Evolutionary conservation across 2,113 vertebrate genomes (phyloP), one percentile per base, ranked within the genome.

Genomic region (Ranitomeya imitator): DNA sequence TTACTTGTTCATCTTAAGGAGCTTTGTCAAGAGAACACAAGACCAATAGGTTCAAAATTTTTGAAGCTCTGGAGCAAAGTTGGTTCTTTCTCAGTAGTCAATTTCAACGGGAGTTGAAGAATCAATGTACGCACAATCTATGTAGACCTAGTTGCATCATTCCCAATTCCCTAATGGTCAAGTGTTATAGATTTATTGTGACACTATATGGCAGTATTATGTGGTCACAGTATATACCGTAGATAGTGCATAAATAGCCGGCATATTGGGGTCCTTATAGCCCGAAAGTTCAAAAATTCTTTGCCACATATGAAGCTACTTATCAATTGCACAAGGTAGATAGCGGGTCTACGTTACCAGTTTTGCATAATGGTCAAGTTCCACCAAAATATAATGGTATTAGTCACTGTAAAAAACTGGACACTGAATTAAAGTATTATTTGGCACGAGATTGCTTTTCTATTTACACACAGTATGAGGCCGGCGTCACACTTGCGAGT

Each of bases 11-110:
- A 78, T 89, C 73, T 79, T 65, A 79, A 37, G 23, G 4, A 85
- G 59, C 23, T 76, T 52, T 83, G 51, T 83, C 87, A 79, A 79
- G 63, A 15, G 81, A 88, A 31, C 76, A 51, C 73, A 15, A 69
- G 26, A 26, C 37, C 73, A 78, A n/a, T 16, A 51, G 14, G 31
- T 61, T 45, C 26, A 19, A 11, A 45, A 31, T 45, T 45, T 79
- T 59, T 63, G 23, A 59, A 37, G 77, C 45, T 16, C 3, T 9
- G 21, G 13, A 79, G 61, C 31, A 16, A 57, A 51, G 18, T 69
- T 19, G 23, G n/a, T 61, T 5, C 55, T 63, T 54, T 78, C 57
- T 63, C 8, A 26, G 74, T 7, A 63, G 73, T 37, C 31, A 21
- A 15, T 51, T 21, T 37, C 59, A 26, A 82, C 37, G 23, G 26